phyloP scores from a whole-genome alignment of 2,113 vertebrate genomes.

The Phaethon lepturus region DNA sequence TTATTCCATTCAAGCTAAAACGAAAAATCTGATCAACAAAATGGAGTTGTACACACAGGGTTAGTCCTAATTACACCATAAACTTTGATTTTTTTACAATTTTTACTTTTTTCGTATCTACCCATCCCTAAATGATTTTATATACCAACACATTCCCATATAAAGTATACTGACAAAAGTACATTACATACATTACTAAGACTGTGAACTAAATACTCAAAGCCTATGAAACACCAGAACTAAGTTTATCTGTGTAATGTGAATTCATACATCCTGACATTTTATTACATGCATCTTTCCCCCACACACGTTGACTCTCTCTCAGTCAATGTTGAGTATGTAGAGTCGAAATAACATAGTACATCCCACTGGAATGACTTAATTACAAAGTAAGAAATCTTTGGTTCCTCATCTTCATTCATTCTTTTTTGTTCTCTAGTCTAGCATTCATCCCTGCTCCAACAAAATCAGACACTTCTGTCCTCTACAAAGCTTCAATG shows the following conservation, averaged over 20 bases:
- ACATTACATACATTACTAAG: background rate
- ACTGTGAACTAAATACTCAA: background rate
- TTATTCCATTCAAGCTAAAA: background rate
- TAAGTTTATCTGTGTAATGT: background rate
- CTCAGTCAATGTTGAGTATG: background rate
- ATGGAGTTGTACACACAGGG: background rate
- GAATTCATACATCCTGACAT: background rate
- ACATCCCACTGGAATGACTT: background rate
- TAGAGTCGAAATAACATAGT: background rate
- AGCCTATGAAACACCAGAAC: background rate
- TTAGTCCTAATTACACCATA: background rate
- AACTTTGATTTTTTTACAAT: background rate
- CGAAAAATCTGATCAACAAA: background rate
- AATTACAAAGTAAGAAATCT: background rate
- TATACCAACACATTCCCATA: background rate
- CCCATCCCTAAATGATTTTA: background rate
- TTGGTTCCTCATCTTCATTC: background rate
- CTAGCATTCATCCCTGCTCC: background rate
- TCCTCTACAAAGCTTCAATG: background rate
- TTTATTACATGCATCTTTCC: background rate
- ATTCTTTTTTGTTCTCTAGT: background rate
- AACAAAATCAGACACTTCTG: background rate
- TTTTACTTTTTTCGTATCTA: background rate
- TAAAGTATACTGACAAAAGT: background rate
- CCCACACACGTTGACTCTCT: background rate